Base-by-base conservation (phyloP, 2,113 vertebrate genomes). In the Boleophthalmus pectinirostris region DNA sequence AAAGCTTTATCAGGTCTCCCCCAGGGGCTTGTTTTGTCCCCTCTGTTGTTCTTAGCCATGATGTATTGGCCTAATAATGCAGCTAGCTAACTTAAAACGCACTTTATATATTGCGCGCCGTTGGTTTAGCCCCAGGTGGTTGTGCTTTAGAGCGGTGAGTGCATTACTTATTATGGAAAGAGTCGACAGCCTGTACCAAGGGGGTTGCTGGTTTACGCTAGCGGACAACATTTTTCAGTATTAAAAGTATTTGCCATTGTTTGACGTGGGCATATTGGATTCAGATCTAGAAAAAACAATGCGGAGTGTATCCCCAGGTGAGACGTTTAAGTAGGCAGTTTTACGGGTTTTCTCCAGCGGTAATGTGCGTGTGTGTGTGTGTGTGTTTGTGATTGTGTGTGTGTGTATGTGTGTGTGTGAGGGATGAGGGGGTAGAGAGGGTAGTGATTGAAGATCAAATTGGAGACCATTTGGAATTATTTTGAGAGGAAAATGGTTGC, bases 11-110 rank as follows among this genome's bases (percentile, higher is more conserved):
- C 87, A 82, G 84, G 63, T 54, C 66, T 63, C 76, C 82, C 78
- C 2, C 11, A 12, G 61, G 83, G 51, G 47, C 35, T 16, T 49
- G 67, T 29, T 5, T 38, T 58, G 35, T 70, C 79, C 78, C 68
- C 66, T 35, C 29, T 75, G 56, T 75, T 72, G 65, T 71, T 77
- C 63, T 79, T 75, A 1, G 5, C 64, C 1, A 53, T 87, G 89
- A 89, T 86, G 75, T 82, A 90, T 80, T 63, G 82, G 64, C 73
- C 79, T 86, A 91, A 92, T 90, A 91, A 89, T 75, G 72, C 67
- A 80, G 82, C 72, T 29, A 76, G 66, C 49, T 5, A 14, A 71
- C 74, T 64, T 29, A 82, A 60, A 79, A 84, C 83, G 46, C 65
- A 66, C n/a, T 66, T 45, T 45, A 86, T 77, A 85, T 14, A 23